Percentiles rank a stretch among this genome's conserved stretches.
These are phyloP conservation scores for Sesia apiformis DNA, from an alignment of 2,888 invertebrate genomes.

Conservation along the genomic window DNA sequence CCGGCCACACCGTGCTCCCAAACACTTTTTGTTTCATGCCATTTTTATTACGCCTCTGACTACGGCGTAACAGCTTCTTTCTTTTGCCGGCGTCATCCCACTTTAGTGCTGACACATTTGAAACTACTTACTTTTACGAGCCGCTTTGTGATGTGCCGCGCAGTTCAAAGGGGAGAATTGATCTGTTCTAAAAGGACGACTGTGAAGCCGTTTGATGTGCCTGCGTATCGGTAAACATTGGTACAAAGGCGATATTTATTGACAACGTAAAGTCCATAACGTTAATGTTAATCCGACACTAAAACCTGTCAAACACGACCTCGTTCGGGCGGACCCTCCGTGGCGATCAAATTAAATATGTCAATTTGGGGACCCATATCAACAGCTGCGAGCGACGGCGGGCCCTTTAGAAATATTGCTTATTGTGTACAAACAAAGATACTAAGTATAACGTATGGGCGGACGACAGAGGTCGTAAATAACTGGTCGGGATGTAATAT, in stretches of 20 bases:
- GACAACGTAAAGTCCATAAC: slow-evolving; percentile 57
- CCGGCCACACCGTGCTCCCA: slow-evolving; percentile 17
- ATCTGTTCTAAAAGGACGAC: slow-evolving; percentile 13
- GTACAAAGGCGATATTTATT: slow-evolving; percentile 38
- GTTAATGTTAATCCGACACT: slow-evolving; percentile 70
- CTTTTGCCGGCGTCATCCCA: slow-evolving; percentile 44
- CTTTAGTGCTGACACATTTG: slow-evolving; percentile 62
- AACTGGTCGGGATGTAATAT: slow-evolving; percentile 72
- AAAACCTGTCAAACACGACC: slow-evolving; percentile 69
- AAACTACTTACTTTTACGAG: slow-evolving; percentile 66
- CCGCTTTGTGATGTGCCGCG: slow-evolving; percentile 50
- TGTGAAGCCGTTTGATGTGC: slow-evolving; percentile 55
- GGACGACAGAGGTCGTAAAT: slow-evolving; percentile 71
- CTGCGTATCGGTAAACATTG: slow-evolving; percentile 28
- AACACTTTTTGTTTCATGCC: slow-evolving; percentile 63
- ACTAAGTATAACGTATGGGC: slow-evolving; percentile 75
- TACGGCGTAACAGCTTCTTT: slow-evolving; percentile 32
- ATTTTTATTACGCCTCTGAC: slow-evolving; percentile 67
- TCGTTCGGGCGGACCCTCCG: slow-evolving; percentile 53
- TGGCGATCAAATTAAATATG: slow-evolving; percentile 74
- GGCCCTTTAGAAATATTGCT: slow-evolving; percentile 74
- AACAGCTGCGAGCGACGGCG: slow-evolving; percentile 72
- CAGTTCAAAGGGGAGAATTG: slow-evolving; percentile 59
- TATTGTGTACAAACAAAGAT: slow-evolving; percentile 76
- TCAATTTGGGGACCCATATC: slow-evolving; percentile 74